A percentile compares a stretch with the other conserved stretches of the same genome.
Evolutionary conservation across 2,888 invertebrate genomes (phyloP).

Genomic region (Drosophila pseudotalamancana): DNA sequence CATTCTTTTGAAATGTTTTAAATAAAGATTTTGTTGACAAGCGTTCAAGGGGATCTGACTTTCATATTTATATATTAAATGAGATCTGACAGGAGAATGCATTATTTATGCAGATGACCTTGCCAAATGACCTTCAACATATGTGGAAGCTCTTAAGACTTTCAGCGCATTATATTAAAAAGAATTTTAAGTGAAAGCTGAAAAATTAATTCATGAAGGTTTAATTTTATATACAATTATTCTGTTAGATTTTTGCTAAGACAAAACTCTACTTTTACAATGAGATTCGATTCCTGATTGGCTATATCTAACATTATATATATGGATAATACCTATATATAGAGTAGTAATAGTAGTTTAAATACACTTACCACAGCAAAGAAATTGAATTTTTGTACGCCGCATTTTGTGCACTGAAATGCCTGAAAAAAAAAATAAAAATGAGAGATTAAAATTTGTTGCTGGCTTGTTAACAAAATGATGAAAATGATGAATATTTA

Average conservation of each 20-base stretch:
- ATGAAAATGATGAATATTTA: conserved; percentile 72
- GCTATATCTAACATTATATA: no score
- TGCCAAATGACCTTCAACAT: neutral
- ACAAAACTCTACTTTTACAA: neutral
- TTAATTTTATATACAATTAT: no score
- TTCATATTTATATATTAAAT: conserved; percentile 2
- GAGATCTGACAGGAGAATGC: neutral
- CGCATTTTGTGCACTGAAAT: conserved; percentile 73
- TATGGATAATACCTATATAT: no score
- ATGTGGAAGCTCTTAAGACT: neutral
- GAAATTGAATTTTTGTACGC: conserved; percentile 53
- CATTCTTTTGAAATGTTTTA: conserved; percentile 1
- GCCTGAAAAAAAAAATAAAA: conserved; percentile 64
- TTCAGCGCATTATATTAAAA: no score
- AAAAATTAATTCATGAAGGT: no score
- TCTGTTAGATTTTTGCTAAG: no score
- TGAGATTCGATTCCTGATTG: no score
- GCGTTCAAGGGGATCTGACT: conserved; percentile 8
- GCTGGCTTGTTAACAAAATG: conserved; percentile 49
- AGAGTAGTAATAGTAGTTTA: no score
- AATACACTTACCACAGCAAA: conserved; percentile 70
- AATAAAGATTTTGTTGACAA: conserved; percentile 7
- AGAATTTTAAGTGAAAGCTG: no score
- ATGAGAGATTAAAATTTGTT: conserved; percentile 29
- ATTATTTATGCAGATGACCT: neutral